Evolutionary conservation across 2,888 invertebrate genomes (phyloP), one percentile per base, ranked within the genome.

Genomic region (Beris morrisii): DNA sequence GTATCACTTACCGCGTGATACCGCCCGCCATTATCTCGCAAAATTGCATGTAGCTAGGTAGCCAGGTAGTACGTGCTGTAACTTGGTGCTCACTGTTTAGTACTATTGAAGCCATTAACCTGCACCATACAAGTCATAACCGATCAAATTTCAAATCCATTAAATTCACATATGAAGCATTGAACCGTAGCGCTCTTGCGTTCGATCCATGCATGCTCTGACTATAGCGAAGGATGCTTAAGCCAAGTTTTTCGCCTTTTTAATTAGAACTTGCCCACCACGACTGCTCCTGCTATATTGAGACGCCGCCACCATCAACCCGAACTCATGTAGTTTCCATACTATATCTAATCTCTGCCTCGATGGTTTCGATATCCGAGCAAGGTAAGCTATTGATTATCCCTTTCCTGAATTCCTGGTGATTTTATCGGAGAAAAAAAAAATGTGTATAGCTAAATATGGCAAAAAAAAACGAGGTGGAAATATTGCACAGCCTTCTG

Each of bases 381-480:
- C 43, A 61, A 50, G 50, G 50, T 61, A 61, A 61, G 61, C 61
- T 43, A 61, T 61, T 61, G 61, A 61, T 61, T 61, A 61, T 61
- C 61, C 61, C 52, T 61, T 52, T 43, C 45, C 15, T 38, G 61
- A 32, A 15, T 5, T 28, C 12, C 28, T 2, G 52, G 53, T 22
- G 3, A 9, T 38, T 38, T 5, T 9, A 38, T 9, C 5, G 7
- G 7, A 38, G 38, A 3, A 38, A 38, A 9, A 32, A 32, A 38
- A 38, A 38, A 38, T 22, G 1, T 22, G 3, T 38, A 38, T 7
- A 38, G 9, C 38, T 5, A 38, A 38, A 38, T 38, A 38, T 38
- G 38, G 22, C 2, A 3, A 22, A 38, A 38, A 38, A 38, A 38
- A 38, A 1, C 4, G 38, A 38, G 22, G 22, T 22, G 22, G 22